Conservation (phyloP, 2,113 vertebrate species). For the Malurus elegans region DNA sequence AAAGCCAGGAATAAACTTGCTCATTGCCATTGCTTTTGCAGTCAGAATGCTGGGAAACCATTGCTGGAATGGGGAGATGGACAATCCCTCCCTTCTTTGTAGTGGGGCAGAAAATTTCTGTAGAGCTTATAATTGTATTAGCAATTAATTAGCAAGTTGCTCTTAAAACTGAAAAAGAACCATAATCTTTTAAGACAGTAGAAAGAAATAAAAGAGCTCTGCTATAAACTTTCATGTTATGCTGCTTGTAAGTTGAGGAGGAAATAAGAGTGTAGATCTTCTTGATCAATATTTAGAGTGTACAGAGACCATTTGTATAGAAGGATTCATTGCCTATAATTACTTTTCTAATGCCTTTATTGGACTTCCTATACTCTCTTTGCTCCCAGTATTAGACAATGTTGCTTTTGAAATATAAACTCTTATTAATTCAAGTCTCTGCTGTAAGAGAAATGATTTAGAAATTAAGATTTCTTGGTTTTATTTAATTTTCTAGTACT, state of each 20-base stretch:
- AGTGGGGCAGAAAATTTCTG: not conserved
- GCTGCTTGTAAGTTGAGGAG: conserved; percentile 6
- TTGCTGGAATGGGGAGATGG: not conserved
- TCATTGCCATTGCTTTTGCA: not conserved
- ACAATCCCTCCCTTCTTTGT: not conserved
- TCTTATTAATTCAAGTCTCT: not conserved
- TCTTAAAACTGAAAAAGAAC: not conserved
- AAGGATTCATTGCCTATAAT: not conserved
- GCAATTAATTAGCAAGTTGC: not conserved
- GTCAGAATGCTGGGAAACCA: not conserved
- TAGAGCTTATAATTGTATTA: not conserved
- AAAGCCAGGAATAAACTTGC: not conserved
- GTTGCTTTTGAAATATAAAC: not conserved
- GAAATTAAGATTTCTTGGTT: not conserved
- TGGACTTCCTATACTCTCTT: not conserved
- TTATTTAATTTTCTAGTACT: not conserved
- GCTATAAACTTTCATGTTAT: not conserved
- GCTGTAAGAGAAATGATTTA: not conserved
- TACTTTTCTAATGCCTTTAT: not conserved
- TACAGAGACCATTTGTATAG: not conserved
- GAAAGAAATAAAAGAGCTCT: not conserved
- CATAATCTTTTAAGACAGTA: not conserved
- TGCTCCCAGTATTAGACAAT: not conserved
- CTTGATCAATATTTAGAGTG: not conserved
- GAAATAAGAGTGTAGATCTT: not conserved